A percentile compares a stretch with the other conserved stretches of the same genome.
Conservation (phyloP, 2,113 vertebrate genomes). For the Cacatua alba region DNA sequence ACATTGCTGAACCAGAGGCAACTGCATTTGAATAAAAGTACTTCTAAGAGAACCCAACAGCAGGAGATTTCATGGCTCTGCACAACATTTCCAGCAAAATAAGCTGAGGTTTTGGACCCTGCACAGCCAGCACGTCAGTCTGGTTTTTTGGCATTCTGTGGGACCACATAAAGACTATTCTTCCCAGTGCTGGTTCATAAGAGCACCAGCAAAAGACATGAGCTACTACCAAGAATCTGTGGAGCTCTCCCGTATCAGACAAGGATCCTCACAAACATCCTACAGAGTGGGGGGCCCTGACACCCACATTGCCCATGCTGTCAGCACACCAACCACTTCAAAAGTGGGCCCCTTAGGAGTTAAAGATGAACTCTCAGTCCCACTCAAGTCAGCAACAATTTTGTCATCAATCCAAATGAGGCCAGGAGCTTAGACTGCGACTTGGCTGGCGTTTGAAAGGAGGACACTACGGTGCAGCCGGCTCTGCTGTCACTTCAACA, state of each 20-base stretch:
- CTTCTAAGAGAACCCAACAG: not conserved
- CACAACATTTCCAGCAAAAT: not conserved
- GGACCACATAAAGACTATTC: not conserved
- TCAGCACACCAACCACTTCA: not conserved
- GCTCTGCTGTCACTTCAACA: not conserved
- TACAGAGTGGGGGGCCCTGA: not conserved
- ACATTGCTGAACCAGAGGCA: not conserved
- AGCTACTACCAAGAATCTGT: not conserved
- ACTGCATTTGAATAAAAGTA: not conserved
- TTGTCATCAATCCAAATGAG: not conserved
- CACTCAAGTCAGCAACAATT: not conserved
- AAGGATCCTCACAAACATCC: not conserved
- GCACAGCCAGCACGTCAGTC: not conserved
- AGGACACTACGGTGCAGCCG: not conserved
- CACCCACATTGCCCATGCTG: fast-evolving
- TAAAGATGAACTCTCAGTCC: not conserved
- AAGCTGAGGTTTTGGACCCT: not conserved
- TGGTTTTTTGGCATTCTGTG: not conserved
- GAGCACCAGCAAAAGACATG: not conserved
- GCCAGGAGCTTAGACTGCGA: not conserved
- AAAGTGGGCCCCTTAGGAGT: not conserved
- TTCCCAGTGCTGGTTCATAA: not conserved
- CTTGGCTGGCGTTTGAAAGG: not conserved
- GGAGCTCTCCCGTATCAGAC: not conserved
- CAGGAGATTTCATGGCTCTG: not conserved